Base-by-base conservation (phyloP, 2,888 invertebrate species). In the Zaprionus obscuricornis region DNA sequence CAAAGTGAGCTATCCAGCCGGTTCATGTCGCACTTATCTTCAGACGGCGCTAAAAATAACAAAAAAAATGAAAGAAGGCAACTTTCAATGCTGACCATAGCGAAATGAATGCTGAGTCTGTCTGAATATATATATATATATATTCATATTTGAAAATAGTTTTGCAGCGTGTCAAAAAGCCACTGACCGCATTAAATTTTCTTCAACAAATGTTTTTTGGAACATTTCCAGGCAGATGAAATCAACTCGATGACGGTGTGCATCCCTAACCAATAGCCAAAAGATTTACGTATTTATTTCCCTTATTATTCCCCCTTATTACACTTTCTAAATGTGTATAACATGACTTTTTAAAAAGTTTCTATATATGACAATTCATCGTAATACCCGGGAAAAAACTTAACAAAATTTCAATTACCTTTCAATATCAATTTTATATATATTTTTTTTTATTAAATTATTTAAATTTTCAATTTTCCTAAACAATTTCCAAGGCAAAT, bases 111-210 rank as follows among this genome's bases (percentile, higher is more conserved):
- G 63, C 50, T 45, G 43, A 26, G 34, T 36, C 16, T 52, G 24
- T 55, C 34, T 54, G 36, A 64, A 71, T 39, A 58, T 45, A 69
- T 60, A 60, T 62, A 7, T 31, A 4, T 31, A 13, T 14, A 31
- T 31, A 31, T 31, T 11, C 31, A 73, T 60, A 79, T 78, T 79
- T 47, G 62, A 75, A 83, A 85, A 83, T 75, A 79, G 83, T 83
- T n/a, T 64, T 76, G 76, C 43, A 59, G 59, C 74, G 46, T 87
- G 74, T 87, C 71, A 66, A 74, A 71, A 85, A 85, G 85, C 79
- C 87, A 85, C 60, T 87, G 85, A 85, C 85, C 88, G 88, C 88
- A 81, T 87, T 85, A 79, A 70, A 67, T 82, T 74, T 65, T 46
- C 50, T 70, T 62, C 36, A 29, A 22, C 50, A 58, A 68, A 59